phyloP scores from a whole-genome alignment of 1,140 invertebrate genomes.

The Saccostrea cuccullata region DNA sequence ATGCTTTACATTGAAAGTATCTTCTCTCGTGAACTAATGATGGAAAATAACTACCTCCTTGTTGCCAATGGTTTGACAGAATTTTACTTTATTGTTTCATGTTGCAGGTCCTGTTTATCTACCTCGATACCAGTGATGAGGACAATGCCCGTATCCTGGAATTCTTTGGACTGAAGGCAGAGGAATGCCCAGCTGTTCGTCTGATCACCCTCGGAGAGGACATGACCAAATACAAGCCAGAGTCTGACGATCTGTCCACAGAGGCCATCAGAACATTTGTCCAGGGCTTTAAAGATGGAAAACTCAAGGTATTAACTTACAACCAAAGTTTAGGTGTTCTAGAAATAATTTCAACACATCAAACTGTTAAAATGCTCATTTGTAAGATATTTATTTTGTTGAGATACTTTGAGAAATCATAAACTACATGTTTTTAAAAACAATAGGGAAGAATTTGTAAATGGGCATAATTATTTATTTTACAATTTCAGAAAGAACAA shows the following conservation, averaged over 20 bases:
- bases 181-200: constrained; percentile 94
- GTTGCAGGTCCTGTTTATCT: constrained; percentile 91
- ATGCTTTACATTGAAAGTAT: too few relatives aligned
- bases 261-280: constrained; percentile 92
- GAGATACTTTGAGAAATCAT: too few relatives aligned
- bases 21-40: too few relatives aligned
- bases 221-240: constrained; percentile 99
- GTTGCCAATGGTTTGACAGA: too few relatives aligned
- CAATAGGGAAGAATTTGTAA: too few relatives aligned
- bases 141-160: constrained; percentile 98
- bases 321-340: too few relatives aligned
- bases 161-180: constrained; percentile 98
- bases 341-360: too few relatives aligned
- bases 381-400: too few relatives aligned
- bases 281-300: constrained; percentile 91
- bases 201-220: constrained; percentile 97
- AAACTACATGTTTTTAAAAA: too few relatives aligned
- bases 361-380: too few relatives aligned
- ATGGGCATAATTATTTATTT: too few relatives aligned
- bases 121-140: constrained; percentile 95
- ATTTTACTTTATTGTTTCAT: constrained; percentile 9
- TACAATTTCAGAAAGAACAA: background rate
- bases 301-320: constrained; percentile 87
- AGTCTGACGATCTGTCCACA: constrained; percentile 86
- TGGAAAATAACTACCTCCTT: too few relatives aligned